A percentile compares a stretch with the other conserved stretches of the same genome.
phyloP scores from a whole-genome alignment of 2,888 invertebrate species.

The Cloeon dipterum region DNA sequence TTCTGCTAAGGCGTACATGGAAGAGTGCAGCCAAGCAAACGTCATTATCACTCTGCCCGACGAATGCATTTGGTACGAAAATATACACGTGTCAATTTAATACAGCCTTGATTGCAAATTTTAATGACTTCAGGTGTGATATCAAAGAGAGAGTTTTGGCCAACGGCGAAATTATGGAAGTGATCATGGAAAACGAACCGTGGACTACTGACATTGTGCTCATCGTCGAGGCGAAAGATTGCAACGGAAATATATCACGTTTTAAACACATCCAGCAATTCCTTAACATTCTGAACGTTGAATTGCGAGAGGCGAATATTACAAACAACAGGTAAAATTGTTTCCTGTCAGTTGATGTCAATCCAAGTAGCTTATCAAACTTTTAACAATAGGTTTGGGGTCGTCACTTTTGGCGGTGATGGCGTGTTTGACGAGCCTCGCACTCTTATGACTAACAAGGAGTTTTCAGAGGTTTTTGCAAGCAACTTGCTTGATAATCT shows the following conservation, averaged over 20 bases:
- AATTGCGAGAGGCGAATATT: conserved; percentile 35
- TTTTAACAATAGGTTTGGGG: conserved; percentile 52
- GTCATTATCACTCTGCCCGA: conserved; percentile 60
- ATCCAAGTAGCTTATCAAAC: neutral
- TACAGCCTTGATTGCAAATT: no score
- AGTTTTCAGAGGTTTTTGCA: conserved; percentile 32
- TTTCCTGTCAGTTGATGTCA: neutral
- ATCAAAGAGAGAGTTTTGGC: no score
- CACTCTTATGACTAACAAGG: conserved; percentile 44
- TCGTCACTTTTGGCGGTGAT: conserved; percentile 60
- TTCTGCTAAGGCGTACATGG: conserved; percentile 57
- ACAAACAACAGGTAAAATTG: conserved; percentile 37
- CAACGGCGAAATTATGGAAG: no score
- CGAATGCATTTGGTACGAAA: conserved; percentile 48
- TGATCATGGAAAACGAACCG: no score
- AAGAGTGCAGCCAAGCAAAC: conserved; percentile 48
- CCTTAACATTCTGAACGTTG: conserved; percentile 40
- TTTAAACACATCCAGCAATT: conserved; percentile 45
- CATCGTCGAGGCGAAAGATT: conserved; percentile 64
- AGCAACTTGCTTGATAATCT: conserved; percentile 43
- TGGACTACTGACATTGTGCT: conserved; percentile 80
- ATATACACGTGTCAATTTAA: neutral
- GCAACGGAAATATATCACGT: conserved; percentile 45
- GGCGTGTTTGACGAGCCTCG: conserved; percentile 48
- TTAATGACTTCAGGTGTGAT: no score